phyloP scores from a whole-genome alignment of 2,888 invertebrate species.

The Drosophila helvetica region DNA sequence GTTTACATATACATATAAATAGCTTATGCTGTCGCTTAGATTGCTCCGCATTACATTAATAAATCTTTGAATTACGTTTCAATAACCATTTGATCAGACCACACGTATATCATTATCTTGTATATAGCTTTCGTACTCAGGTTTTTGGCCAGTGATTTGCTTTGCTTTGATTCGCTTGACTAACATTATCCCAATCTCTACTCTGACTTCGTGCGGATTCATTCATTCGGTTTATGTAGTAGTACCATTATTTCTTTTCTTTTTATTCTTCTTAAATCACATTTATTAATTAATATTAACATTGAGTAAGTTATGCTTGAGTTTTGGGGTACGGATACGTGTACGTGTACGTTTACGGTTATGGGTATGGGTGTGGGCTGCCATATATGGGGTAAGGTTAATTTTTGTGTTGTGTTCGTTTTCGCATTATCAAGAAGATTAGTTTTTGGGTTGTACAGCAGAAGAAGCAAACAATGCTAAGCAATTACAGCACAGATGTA shows the following conservation, averaged over 20 bases:
- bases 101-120: conserved; percentile 23
- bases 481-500: conserved; percentile 62
- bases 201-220: conserved; percentile 39
- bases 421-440: conserved; percentile 28
- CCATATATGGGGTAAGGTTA: conserved; percentile 20
- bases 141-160: conserved; percentile 36
- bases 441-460: conserved; percentile 53
- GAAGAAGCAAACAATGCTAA: conserved; percentile 66
- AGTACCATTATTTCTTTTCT: conserved; percentile 64
- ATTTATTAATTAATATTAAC: conserved; percentile 76
- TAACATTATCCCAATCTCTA: conserved; percentile 48
- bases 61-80: conserved; percentile 48
- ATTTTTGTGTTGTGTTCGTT: conserved; percentile 38
- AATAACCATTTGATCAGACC: conserved; percentile 50
- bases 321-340: conserved; percentile 46
- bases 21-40: conserved; percentile 61
- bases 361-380: conserved; percentile 56
- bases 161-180: conserved; percentile 42
- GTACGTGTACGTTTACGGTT: conserved; percentile 19
- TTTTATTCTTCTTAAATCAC: conserved; percentile 71
- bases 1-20: conserved; percentile 50
- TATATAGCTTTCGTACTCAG: conserved; percentile 38
- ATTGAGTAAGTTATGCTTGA: conserved; percentile 76
- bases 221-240: conserved; percentile 56
- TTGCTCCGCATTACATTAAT: conserved; percentile 64